Conservation (phyloP, 2,113 vertebrate genomes). For the Microcebus ravelobensis region DNA sequence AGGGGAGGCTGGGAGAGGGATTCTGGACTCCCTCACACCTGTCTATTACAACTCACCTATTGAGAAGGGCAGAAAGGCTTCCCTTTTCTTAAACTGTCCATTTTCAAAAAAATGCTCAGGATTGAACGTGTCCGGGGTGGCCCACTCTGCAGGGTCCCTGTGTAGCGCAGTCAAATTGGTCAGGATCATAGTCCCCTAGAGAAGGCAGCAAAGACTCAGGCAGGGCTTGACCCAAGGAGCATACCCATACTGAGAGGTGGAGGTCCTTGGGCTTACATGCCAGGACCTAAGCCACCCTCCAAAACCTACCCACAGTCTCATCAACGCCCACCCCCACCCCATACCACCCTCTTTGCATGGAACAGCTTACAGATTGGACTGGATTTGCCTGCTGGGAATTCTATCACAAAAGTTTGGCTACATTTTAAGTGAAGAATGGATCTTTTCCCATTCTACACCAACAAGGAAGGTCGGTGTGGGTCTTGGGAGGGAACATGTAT, state of each 20-base stretch:
- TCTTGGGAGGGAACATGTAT: background rate
- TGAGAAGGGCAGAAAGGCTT: conserved; percentile 93
- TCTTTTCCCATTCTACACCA: background rate
- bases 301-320: accelerated
- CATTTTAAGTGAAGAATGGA: background rate
- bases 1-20: background rate
- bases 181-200: conserved; percentile 86
- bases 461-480: background rate
- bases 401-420: background rate
- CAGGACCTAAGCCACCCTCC: accelerated
- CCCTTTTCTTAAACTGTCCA: conserved; percentile 88
- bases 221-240: background rate
- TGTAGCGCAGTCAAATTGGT: conserved; percentile 88
- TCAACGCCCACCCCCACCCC: accelerated
- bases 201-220: conserved; percentile 11
- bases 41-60: conserved; percentile 84
- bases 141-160: conserved; percentile 89
- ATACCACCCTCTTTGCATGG: background rate
- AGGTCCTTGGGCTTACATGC: accelerated
- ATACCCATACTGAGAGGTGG: accelerated
- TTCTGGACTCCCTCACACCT: background rate
- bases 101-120: conserved; percentile 93
- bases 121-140: conserved; percentile 90
- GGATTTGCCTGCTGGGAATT: background rate
- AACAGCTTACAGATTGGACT: background rate